These are phyloP conservation scores for Porphyrio hochstetteri DNA, from an alignment of 2,113 vertebrate genomes.

Conservation along the genomic window DNA sequence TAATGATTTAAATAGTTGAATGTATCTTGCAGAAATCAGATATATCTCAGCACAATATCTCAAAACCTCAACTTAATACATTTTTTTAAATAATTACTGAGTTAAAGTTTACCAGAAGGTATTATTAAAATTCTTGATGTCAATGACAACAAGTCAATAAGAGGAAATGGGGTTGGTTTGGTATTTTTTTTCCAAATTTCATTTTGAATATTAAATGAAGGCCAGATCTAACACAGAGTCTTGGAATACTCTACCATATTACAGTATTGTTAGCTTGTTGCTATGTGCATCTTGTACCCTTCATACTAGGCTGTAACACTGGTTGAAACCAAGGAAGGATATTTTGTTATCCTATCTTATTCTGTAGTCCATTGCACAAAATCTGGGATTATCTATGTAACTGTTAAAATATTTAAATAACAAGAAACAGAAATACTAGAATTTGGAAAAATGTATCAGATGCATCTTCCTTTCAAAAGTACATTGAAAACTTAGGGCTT, in stretches of 20 bases:
- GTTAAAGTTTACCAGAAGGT: not conserved
- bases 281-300: accelerated
- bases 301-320: not conserved
- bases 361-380: not conserved
- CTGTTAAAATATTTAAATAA: not conserved
- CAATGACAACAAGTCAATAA: not conserved
- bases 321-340: not conserved
- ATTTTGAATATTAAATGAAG: constrained; percentile 6
- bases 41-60: not conserved
- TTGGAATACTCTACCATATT: not conserved
- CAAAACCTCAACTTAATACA: not conserved
- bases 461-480: not conserved
- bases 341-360: not conserved
- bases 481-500: not conserved
- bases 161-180: not conserved
- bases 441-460: not conserved
- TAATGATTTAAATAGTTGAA: not conserved
- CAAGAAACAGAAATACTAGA: not conserved
- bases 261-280: not conserved
- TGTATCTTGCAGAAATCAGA: not conserved
- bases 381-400: not conserved
- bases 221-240: not conserved
- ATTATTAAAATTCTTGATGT: not conserved
- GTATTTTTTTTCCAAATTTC: not conserved
- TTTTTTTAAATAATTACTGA: not conserved